These are phyloP conservation scores for Machimus atricapillus DNA, from an alignment of 2,888 invertebrate species.

Conservation along the genomic window DNA sequence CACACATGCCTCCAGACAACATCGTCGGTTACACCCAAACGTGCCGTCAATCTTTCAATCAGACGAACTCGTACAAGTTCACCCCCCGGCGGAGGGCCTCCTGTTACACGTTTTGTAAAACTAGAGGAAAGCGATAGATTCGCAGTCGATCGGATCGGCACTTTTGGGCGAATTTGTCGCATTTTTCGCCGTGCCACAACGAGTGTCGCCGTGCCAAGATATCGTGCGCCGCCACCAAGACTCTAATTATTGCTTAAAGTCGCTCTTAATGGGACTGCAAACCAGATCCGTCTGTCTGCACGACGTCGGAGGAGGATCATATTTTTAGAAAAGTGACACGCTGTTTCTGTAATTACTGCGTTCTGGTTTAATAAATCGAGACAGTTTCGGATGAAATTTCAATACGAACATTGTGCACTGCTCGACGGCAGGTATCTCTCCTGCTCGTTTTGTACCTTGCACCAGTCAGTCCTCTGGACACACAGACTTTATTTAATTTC, in stretches of 20 bases:
- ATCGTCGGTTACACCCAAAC: conserved; percentile 15
- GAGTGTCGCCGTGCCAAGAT: not conserved
- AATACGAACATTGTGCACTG: conserved; percentile 21
- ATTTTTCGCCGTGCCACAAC: not conserved
- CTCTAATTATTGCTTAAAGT: conserved; percentile 35
- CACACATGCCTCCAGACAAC: conserved; percentile 16
- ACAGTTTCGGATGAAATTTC: conserved; percentile 40
- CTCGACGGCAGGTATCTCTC: not conserved
- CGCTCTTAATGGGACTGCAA: not conserved
- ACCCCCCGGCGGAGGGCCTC: not conserved
- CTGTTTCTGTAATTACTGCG: conserved; percentile 35
- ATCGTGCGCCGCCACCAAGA: conserved; percentile 21
- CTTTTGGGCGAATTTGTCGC: conserved; percentile 10
- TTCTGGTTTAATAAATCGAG: conserved; percentile 40
- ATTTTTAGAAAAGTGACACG: conserved; percentile 35
- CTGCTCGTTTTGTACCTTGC: not conserved
- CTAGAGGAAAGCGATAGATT: conserved; percentile 4
- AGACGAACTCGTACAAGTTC: conserved; percentile 36
- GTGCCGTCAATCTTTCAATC: conserved; percentile 5
- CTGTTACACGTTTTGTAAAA: not conserved
- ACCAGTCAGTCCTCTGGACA: not conserved
- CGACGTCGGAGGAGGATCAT: conserved; percentile 26
- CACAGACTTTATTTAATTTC: conserved; percentile 26
- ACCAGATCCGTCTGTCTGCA: conserved; percentile 33
- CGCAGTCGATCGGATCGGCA: not conserved